Evolutionary conservation across 1,140 invertebrate species (phyloP).

Genomic region (Bombus waltoni): DNA sequence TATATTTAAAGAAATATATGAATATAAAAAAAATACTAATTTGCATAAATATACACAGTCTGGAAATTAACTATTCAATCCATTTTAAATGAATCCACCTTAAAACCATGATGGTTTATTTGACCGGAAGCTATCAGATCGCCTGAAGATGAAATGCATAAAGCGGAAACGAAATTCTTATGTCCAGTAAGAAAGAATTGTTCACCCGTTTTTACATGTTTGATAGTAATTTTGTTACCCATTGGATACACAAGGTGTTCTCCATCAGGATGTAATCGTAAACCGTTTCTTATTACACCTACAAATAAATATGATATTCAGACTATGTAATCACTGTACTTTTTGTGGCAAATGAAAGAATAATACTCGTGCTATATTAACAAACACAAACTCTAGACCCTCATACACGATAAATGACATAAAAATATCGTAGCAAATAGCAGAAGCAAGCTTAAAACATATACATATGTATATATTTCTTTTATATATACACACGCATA

Average conservation of each 20-base stretch:
- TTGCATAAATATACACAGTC: not conserved
- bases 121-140: conserved; percentile 94
- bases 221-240: conserved; percentile 92
- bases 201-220: conserved; percentile 87
- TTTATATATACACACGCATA: not conserved
- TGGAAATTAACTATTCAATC: not conserved
- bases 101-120: conserved; percentile 95
- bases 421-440: not conserved
- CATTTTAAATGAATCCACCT: conserved; percentile 81
- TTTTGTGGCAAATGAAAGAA: not conserved
- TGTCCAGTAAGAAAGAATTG: conserved; percentile 92
- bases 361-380: not conserved
- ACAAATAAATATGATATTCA: not conserved
- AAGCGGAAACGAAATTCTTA: conserved; percentile 91
- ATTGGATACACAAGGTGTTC: conserved; percentile 91
- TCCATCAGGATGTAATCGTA: conserved; percentile 90
- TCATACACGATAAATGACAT: too few species aligned
- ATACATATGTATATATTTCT: not conserved
- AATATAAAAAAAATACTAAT: not conserved
- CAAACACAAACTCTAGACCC: not conserved
- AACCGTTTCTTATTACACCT: conserved; percentile 87
- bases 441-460: not conserved
- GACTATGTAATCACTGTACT: not conserved
- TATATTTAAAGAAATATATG: not conserved
- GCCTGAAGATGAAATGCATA: conserved; percentile 91